Conservation (phyloP, 2,888 invertebrate species). For the Chydorus sphaericus region DNA sequence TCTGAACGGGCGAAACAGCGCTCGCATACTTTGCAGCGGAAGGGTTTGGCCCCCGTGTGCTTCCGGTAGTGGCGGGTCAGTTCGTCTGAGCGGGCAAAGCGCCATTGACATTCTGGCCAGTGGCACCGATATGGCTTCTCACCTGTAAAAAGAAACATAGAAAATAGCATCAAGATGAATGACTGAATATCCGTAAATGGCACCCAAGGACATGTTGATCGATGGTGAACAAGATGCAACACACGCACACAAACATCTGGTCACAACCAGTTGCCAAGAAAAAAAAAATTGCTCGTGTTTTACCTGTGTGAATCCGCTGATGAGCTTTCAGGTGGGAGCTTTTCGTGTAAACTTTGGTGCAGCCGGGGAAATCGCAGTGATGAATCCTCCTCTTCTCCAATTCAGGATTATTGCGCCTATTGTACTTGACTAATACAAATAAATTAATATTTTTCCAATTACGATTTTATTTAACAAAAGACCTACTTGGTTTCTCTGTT, state of each 20-base stretch:
- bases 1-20: conserved; percentile 42
- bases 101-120: conserved; percentile 40
- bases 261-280: neutral
- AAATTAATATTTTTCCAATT: too few relatives aligned
- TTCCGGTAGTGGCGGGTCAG: conserved; percentile 41
- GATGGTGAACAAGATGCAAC: neutral
- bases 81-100: conserved; percentile 41
- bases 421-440: conserved; percentile 61
- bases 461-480: too few relatives aligned
- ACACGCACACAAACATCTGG: neutral
- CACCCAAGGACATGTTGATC: neutral
- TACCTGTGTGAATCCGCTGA: conserved; percentile 93
- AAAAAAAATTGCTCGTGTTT: neutral
- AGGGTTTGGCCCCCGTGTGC: conserved; percentile 43
- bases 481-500: too few relatives aligned
- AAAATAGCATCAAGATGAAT: neutral
- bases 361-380: conserved; percentile 91
- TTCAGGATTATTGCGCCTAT: conserved; percentile 90
- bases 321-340: conserved; percentile 96
- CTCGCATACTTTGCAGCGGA: conserved; percentile 40
- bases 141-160: conserved; percentile 26
- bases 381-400: conserved; percentile 89
- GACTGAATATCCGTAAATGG: too few relatives aligned
- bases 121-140: conserved; percentile 42
- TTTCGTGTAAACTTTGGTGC: conserved; percentile 93